Conservation (phyloP, 2,888 invertebrate species). For the Escarpia spicata region DNA sequence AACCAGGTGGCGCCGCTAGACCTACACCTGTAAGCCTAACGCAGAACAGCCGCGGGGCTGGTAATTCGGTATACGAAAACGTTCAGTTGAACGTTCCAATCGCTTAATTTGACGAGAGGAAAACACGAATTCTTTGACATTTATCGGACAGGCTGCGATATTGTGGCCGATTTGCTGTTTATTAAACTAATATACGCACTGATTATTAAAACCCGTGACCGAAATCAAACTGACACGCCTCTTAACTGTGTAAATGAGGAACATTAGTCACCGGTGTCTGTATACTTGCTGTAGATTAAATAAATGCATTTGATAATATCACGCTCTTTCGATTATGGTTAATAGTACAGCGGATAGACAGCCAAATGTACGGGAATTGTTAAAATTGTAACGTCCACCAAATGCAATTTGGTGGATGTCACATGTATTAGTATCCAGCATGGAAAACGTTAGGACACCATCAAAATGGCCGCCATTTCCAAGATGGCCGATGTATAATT, state of each 20-base stretch:
- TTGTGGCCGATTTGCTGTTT: background rate
- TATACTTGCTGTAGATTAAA: background rate
- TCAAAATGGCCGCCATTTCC: no score
- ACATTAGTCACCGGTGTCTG: background rate
- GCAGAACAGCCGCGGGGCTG: background rate
- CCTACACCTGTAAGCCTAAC: background rate
- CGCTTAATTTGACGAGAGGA: conserved; percentile 6
- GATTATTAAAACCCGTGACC: background rate
- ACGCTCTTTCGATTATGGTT: background rate
- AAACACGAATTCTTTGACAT: background rate
- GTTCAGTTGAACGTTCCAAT: background rate
- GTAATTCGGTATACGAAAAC: background rate
- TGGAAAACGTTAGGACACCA: no score
- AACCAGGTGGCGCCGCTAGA: background rate
- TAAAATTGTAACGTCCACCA: no score
- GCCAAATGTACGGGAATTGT: no score
- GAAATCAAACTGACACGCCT: background rate
- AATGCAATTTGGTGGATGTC: no score
- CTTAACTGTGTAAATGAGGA: background rate
- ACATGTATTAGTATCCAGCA: no score
- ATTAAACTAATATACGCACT: background rate
- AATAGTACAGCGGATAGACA: background rate
- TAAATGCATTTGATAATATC: background rate
- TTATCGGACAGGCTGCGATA: background rate
- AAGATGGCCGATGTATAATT: no score